Base-by-base conservation (phyloP, 1,140 invertebrate species). In the Eurosta solidaginis region DNA sequence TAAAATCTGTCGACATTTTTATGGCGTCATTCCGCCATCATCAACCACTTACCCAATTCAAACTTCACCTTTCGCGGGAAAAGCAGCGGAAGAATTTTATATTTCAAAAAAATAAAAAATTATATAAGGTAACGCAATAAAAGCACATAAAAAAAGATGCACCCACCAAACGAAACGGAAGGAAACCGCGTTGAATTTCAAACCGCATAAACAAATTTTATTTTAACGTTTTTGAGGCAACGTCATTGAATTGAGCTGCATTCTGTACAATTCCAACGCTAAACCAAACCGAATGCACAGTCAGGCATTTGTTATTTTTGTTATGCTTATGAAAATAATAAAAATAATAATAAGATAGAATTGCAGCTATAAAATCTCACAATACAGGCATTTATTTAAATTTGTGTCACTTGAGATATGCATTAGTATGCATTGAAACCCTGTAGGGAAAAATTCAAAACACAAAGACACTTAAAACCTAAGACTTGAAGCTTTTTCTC, bases 91-190 rank as follows among this genome's bases (percentile, higher is more conserved):
- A 68, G 20, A 40, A 40, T 22, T 29, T 68, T 29, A 36, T 40
- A 68, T 68, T 68, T 68, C 22, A 68, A 22, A 68, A 40, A 42
- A n/a, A n/a, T n/a, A n/a, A n/a, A n/a, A n/a, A n/a, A n/a, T n/a
- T n/a, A n/a, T n/a, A n/a, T n/a, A n/a, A n/a, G n/a, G n/a, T n/a
- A n/a, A n/a, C n/a, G n/a, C n/a, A n/a, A n/a, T n/a, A n/a, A n/a
- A n/a, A n/a, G n/a, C n/a, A n/a, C 29, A 33, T 29, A 59, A 59
- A 17, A 59, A 59, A 59, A 59, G 33, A 33, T 59, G 54, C 54
- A 68, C 40, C 22, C 33, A n/a, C 33, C 59, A 40, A 68, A 40
- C 33, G 33, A 68, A 68, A 68, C 59, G 59, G 59, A 68, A 42
- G 59, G 59, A 68, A 68, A 40, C 36, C 33, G 33, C 33, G 33